Conservation (phyloP, 2,113 vertebrate genomes). For the Syrrhaptes paradoxus region DNA sequence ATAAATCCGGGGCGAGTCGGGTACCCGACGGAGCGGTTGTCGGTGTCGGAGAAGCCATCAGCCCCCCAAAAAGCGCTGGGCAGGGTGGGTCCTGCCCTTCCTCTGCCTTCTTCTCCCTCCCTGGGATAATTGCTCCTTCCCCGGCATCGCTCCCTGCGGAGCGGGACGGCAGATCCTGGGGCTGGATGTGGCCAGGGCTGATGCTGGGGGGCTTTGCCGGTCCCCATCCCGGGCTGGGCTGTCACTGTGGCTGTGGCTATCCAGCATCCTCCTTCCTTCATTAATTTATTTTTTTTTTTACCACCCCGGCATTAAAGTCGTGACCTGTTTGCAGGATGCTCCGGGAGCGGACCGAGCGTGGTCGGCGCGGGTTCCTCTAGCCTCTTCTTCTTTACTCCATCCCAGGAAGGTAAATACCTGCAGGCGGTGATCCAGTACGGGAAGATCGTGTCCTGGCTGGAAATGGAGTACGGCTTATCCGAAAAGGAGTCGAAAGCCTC, state of each 20-base stretch:
- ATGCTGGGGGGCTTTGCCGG: neutral
- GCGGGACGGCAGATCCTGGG: neutral
- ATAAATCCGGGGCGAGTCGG: neutral
- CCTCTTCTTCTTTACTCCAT: neutral
- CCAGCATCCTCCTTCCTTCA: neutral
- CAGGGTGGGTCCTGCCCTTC: neutral
- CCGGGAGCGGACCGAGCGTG: neutral
- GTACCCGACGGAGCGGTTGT: neutral
- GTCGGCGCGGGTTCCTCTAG: neutral
- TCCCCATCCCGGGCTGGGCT: neutral
- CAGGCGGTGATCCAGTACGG: slow-evolving; percentile 93
- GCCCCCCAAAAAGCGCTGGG: neutral
- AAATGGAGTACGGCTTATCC: slow-evolving; percentile 87
- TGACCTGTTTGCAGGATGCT: neutral
- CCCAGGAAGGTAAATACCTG: slow-evolving; percentile 84
- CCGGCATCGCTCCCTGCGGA: neutral
- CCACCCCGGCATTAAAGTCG: neutral
- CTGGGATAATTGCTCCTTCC: neutral
- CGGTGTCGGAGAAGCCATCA: neutral
- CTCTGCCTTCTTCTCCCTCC: neutral
- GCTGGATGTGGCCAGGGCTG: neutral
- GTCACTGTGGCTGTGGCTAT: neutral
- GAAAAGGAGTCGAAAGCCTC: slow-evolving; percentile 84
- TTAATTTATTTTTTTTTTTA: neutral
- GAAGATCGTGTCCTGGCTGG: slow-evolving; percentile 91